Conservation (phyloP, 2,113 vertebrate species). For the Prinia subflava region DNA sequence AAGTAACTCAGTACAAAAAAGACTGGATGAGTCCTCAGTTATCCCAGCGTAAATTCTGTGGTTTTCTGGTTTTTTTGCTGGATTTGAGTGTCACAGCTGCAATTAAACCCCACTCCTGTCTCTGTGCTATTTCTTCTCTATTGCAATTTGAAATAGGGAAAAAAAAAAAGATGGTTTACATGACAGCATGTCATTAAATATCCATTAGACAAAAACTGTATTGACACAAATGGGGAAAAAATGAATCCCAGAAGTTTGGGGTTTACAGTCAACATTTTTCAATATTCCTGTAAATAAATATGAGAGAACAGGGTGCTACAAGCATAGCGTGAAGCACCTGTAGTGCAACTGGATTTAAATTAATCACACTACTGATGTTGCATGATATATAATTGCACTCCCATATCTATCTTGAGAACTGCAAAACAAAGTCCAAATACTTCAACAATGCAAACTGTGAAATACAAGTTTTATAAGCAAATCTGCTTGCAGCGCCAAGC, state of each 20-base stretch:
- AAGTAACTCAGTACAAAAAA: not conserved
- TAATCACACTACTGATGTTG: not conserved
- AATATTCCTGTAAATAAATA: not conserved
- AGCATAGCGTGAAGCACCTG: not conserved
- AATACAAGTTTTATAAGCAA: not conserved
- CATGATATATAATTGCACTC: not conserved
- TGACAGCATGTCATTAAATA: not conserved
- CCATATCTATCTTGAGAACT: not conserved
- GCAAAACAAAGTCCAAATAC: not conserved
- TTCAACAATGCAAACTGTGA: not conserved
- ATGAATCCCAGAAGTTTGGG: not conserved
- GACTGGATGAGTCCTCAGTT: not conserved
- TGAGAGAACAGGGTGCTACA: not conserved
- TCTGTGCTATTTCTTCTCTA: not conserved
- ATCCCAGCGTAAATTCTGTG: not conserved
- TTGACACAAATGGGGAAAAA: not conserved
- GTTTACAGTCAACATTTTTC: not conserved
- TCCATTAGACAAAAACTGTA: not conserved
- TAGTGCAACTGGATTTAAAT: not conserved
- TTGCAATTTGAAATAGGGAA: not conserved
- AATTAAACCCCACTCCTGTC: not conserved
- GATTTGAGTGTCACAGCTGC: not conserved
- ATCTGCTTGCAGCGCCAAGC: not conserved
- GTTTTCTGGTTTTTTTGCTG: not conserved
- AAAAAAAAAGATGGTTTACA: not conserved